Evolutionary conservation across 2,113 vertebrate genomes (phyloP).

Genomic region (Sylvia atricapilla): DNA sequence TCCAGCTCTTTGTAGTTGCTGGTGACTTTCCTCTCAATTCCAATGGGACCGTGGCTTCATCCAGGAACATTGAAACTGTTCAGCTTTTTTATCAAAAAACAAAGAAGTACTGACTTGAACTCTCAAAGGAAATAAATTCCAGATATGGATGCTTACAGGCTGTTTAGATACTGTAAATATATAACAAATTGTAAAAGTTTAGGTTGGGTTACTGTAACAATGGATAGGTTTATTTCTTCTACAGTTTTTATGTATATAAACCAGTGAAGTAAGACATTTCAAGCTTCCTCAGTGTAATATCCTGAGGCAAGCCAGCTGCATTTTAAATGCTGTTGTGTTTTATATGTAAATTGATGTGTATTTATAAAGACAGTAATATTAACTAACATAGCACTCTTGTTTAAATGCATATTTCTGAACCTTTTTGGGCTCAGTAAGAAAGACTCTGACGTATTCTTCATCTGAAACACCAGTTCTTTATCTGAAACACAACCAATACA

Average conservation of each 20-base stretch:
- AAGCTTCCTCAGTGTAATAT: not conserved
- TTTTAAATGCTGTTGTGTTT: not conserved
- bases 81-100: not conserved
- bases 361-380: not conserved
- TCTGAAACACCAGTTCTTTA: not conserved
- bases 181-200: not conserved
- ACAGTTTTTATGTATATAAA: not conserved
- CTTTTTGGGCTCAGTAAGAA: not conserved
- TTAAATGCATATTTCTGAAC: not conserved
- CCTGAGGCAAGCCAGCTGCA: constrained; percentile 15
- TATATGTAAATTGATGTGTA: not conserved
- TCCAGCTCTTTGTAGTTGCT: not conserved
- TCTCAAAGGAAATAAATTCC: not conserved
- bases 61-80: not conserved
- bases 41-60: not conserved
- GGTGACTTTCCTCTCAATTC: not conserved
- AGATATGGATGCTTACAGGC: not conserved
- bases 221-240: not conserved
- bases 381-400: not conserved
- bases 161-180: not conserved
- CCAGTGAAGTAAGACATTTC: not conserved
- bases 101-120: not conserved
- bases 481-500: not conserved
- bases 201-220: not conserved
- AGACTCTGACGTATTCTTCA: not conserved